Evolutionary conservation across 2,888 invertebrate species (phyloP).

Genomic region (Stenurella melanura): DNA sequence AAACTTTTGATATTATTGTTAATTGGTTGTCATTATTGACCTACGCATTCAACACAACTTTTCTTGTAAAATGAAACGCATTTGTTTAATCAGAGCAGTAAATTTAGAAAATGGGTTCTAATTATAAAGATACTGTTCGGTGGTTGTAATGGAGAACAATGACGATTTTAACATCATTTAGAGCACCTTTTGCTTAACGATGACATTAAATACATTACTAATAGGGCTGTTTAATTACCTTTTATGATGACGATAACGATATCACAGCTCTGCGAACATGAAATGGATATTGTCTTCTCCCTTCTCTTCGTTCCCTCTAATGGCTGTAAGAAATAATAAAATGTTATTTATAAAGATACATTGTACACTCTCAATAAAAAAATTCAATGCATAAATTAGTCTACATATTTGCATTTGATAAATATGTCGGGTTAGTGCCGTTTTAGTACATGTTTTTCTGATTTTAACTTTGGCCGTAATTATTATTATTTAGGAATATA

Average conservation of each 20-base stretch:
- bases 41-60: not conserved
- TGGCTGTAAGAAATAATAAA: constrained; percentile 15
- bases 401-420: no score
- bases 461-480: no score
- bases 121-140: not conserved
- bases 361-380: not conserved
- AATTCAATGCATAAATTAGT: no score
- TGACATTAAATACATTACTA: constrained; percentile 26
- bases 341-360: not conserved
- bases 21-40: no score
- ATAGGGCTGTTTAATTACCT: constrained; percentile 34
- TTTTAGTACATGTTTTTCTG: no score
- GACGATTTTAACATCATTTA: constrained; percentile 21
- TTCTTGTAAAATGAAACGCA: not conserved
- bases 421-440: no score
- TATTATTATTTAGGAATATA: no score
- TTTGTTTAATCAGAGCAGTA: not conserved
- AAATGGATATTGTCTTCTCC: not conserved
- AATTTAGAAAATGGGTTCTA: not conserved
- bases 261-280: not conserved
- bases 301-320: no score
- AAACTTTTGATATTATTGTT: no score
- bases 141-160: constrained; percentile 17
- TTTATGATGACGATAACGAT: constrained; percentile 29
- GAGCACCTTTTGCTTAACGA: constrained; percentile 18